These are phyloP conservation scores for Passer montanus DNA, from an alignment of 2,113 vertebrate genomes.

Conservation along the genomic window DNA sequence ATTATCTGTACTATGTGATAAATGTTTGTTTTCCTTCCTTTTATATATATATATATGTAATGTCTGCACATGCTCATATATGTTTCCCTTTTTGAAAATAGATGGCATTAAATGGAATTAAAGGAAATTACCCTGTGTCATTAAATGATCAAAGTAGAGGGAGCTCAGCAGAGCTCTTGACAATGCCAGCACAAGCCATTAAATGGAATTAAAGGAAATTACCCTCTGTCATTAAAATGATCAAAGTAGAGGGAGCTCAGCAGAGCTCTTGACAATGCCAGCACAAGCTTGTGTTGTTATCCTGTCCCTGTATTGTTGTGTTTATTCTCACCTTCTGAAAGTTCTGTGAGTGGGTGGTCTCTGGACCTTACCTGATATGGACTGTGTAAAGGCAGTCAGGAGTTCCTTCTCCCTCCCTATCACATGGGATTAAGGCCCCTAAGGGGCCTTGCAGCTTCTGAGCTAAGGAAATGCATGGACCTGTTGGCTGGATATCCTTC, in stretches of 20 bases:
- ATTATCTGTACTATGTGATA: neutral
- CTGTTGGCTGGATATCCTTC: neutral
- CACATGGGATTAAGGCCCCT: neutral
- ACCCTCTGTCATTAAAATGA: neutral
- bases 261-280: neutral
- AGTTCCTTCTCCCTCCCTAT: neutral
- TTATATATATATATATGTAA: rapidly evolving
- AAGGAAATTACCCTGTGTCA: neutral
- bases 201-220: neutral
- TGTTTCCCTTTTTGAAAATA: neutral
- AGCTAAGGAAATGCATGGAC: neutral
- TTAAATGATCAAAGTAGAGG: neutral
- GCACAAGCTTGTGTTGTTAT: neutral
- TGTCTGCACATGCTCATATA: neutral
- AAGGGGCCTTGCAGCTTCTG: neutral
- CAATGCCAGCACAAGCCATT: too few relatives aligned
- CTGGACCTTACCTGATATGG: neutral
- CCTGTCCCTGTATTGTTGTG: rapidly evolving
- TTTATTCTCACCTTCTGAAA: neutral
- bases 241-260: neutral
- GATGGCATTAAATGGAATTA: neutral
- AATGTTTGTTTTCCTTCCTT: neutral
- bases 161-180: neutral
- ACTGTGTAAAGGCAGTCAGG: neutral
- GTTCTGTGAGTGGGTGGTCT: neutral